Percentiles rank a stretch among this genome's conserved stretches.
These are phyloP conservation scores for Aelia acuminata DNA, from an alignment of 2,888 invertebrate species.

Conservation along the genomic window DNA sequence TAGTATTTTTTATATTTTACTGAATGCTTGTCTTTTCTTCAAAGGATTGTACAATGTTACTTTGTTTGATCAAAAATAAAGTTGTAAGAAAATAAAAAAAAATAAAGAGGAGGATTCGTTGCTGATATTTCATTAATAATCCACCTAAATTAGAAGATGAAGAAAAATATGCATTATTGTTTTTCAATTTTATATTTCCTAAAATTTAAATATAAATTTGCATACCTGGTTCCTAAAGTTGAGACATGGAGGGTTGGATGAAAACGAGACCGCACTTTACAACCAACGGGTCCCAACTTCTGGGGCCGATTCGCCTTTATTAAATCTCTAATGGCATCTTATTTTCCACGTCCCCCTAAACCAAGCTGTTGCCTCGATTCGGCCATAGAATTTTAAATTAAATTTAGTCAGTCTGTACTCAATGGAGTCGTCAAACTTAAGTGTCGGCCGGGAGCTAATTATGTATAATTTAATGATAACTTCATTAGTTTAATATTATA, in stretches of 20 bases:
- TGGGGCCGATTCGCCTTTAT: background rate
- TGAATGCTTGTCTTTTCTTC: no score
- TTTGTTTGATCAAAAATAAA: no score
- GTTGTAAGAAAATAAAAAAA: no score
- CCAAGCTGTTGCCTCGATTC: slow-evolving; percentile 17
- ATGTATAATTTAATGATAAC: no score
- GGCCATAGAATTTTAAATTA: background rate
- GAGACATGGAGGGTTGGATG: background rate
- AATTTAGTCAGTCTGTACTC: background rate
- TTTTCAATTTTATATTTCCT: no score
- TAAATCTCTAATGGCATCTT: slow-evolving; percentile 15
- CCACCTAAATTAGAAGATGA: no score
- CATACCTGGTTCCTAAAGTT: background rate
- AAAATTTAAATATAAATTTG: background rate
- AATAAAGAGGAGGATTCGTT: no score
- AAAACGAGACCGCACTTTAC: background rate
- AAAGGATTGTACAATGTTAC: no score
- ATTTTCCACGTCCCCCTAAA: background rate
- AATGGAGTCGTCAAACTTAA: background rate
- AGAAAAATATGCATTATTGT: no score
- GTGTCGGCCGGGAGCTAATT: background rate
- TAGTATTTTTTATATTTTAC: no score
- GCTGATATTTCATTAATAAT: no score
- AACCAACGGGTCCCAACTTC: background rate
- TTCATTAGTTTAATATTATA: no score